These are phyloP conservation scores for Cordilura impudica DNA, from an alignment of 2,888 invertebrate species.

Conservation along the genomic window DNA sequence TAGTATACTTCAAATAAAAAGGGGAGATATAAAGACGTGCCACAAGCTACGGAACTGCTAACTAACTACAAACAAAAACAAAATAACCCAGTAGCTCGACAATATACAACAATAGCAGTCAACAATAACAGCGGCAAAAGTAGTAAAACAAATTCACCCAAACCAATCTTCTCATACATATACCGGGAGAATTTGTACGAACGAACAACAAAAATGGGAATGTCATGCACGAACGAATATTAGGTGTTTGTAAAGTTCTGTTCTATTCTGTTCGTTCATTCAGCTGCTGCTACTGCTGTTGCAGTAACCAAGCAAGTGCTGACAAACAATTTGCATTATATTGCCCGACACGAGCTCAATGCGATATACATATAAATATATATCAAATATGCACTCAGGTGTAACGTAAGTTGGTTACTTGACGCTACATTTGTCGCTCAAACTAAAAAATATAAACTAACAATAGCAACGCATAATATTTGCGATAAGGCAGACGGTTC, in stretches of 20 bases:
- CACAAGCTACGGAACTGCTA: slow-evolving; percentile 19
- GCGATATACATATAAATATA: no score
- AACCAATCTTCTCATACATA: slow-evolving; percentile 45
- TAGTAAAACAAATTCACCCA: not conserved
- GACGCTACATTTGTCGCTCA: slow-evolving; percentile 45
- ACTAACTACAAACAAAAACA: slow-evolving; percentile 14
- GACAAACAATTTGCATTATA: slow-evolving; percentile 56
- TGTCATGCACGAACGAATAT: slow-evolving; percentile 46
- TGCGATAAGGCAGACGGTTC: not conserved
- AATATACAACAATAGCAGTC: not conserved
- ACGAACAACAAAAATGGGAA: slow-evolving; percentile 1
- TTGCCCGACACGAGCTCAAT: slow-evolving; percentile 44
- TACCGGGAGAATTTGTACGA: slow-evolving; percentile 19
- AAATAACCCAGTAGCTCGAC: not conserved
- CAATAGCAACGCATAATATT: not conserved
- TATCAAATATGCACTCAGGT: slow-evolving; percentile 53
- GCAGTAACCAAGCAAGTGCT: slow-evolving; percentile 26
- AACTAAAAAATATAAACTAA: not conserved
- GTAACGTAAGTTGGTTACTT: slow-evolving; percentile 49
- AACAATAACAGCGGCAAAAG: not conserved
- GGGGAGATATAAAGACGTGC: not conserved
- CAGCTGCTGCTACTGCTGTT: not conserved
- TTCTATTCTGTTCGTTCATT: not conserved
- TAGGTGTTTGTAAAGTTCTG: slow-evolving; percentile 28
- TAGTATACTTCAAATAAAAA: not conserved